Conservation (phyloP, 2,888 invertebrate species). For the Deroplatys truncata region DNA sequence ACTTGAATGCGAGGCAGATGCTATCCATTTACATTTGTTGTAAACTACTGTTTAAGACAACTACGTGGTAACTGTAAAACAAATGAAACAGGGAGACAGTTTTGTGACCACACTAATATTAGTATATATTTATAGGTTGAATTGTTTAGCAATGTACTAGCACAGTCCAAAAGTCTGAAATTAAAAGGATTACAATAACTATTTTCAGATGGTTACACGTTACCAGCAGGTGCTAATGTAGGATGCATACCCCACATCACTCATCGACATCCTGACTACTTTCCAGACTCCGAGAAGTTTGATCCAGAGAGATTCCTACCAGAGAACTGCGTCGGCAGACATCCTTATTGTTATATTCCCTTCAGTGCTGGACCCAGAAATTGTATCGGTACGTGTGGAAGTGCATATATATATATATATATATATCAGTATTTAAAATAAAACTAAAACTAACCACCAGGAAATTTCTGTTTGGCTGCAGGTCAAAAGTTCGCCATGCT, state of each 20-base stretch:
- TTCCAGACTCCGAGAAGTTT: slow-evolving; percentile 46
- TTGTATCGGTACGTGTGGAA: slow-evolving; percentile 40
- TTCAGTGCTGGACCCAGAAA: slow-evolving; percentile 48
- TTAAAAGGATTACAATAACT: too few species aligned
- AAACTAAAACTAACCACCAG: background rate
- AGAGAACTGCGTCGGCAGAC: slow-evolving; percentile 42
- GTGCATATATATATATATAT: too few species aligned
- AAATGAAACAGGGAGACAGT: too few species aligned
- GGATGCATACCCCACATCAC: slow-evolving; percentile 34
- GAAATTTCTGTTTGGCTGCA: slow-evolving; percentile 7
- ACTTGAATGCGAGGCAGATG: too few species aligned
- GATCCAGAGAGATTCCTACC: slow-evolving; percentile 47
- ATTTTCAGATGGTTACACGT: slow-evolving; percentile 14
- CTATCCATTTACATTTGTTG: too few species aligned
- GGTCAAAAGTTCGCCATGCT: slow-evolving; percentile 37
- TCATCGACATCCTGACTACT: slow-evolving; percentile 43
- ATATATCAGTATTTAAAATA: background rate
- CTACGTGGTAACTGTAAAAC: too few species aligned
- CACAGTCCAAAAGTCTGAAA: too few species aligned
- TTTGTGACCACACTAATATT: too few species aligned
- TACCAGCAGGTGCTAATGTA: slow-evolving; percentile 32
- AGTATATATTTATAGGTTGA: too few species aligned
- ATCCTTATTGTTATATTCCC: slow-evolving; percentile 46
- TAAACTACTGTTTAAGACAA: too few species aligned
- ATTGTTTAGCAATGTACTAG: too few species aligned